These are phyloP conservation scores for Helarctos malayanus DNA, from an alignment of 2,797 vertebrate species.

Conservation along the genomic window DNA sequence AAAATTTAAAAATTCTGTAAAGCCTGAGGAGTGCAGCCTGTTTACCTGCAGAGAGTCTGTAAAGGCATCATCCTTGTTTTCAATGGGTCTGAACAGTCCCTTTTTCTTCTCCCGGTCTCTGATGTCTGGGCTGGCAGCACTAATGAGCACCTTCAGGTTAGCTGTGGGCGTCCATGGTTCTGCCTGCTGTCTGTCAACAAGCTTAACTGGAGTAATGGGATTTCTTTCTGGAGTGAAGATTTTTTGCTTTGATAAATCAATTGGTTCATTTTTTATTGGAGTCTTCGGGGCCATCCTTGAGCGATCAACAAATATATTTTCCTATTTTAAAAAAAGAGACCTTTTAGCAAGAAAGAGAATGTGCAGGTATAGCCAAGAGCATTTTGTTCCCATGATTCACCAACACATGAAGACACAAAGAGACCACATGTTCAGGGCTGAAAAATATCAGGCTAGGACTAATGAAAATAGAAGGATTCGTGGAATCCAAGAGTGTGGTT, in stretches of 20 bases:
- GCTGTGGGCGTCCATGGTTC: conserved; percentile 97
- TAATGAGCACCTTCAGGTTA: conserved; percentile 97
- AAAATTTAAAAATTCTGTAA: background rate
- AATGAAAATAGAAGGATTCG: background rate
- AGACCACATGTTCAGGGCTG: background rate
- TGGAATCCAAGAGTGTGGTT: background rate
- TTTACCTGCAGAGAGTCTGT: conserved; percentile 91
- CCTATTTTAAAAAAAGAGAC: conserved; percentile 88
- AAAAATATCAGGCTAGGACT: background rate
- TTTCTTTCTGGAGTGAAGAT: conserved; percentile 89
- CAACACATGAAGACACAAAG: conserved; percentile 8
- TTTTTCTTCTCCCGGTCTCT: conserved; percentile 96
- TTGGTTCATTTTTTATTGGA: conserved; percentile 92
- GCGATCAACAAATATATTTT: conserved; percentile 94
- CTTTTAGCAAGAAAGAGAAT: conserved; percentile 73
- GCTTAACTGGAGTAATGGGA: conserved; percentile 95
- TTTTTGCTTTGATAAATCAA: conserved; percentile 89
- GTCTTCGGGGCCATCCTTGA: conserved; percentile 91
- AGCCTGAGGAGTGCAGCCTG: background rate
- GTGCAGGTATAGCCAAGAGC: background rate
- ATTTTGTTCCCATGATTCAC: background rate
- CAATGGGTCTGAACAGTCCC: conserved; percentile 95
- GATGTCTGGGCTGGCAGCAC: conserved; percentile 96
- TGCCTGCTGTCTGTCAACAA: conserved; percentile 86
- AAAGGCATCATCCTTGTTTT: conserved; percentile 90